Base-by-base conservation (phyloP, 2,797 vertebrate species). In the Streptopelia turtur region DNA sequence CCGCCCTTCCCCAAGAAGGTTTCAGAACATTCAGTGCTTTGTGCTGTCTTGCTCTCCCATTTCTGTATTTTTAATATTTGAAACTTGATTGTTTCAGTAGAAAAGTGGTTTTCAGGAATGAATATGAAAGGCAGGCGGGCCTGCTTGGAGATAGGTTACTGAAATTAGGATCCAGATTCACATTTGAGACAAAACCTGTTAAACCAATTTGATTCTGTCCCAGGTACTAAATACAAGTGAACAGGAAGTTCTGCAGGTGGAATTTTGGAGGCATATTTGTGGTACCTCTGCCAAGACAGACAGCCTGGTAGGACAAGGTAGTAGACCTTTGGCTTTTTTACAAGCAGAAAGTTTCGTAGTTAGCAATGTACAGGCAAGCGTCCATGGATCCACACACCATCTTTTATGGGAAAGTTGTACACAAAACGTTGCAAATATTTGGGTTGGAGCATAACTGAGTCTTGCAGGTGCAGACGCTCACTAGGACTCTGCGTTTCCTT, bases 1-100 rank as follows among this genome's bases (percentile, higher is more conserved):
- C 91, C 95, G 96, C 97, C 95, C 96, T 97, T 93, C 97, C 97
- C 96, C 74, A 56, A 76, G 97, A 97, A 98, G 96, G 84, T 96
- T 97, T 97, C 96, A 88, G 91, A 63, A 18, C 41, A 43, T 43
- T 43, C 41, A 43, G 41, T 41, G 7, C 41, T 43, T 43, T 43
- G 41, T 17, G 41, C 41, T 43, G 41, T 43, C 16, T 43, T 43
- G 83, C 78, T 59, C 37, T 57, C 77, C 95, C 77, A 35, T 87
- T 75, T 83, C 77, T 92, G 80, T 89, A 49, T 90, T 89, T 80
- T 27, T 65, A 11, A 87, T 83, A 84, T 89, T 95, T 90, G 88
- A 84, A 96, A 96, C 75, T 56, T 90, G 83, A 80, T 85, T 83
- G 84, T 93, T 80, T 52, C 81, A 27, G 66, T 95, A 83, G 71